Evolutionary conservation across 2,797 vertebrate genomes (phyloP).

Genomic region (Syndactyla subalaris): DNA sequence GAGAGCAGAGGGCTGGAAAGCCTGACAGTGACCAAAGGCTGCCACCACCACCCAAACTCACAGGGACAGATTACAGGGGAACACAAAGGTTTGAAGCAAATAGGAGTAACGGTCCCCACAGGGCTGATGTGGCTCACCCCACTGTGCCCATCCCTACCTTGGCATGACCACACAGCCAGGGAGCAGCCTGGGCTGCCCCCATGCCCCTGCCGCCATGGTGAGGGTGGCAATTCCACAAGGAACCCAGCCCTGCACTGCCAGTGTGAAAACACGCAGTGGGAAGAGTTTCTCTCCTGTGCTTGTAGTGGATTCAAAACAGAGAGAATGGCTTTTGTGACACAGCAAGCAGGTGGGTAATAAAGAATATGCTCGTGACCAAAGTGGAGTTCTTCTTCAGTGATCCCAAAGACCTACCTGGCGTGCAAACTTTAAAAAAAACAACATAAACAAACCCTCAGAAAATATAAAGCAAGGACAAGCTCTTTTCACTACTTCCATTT

Average conservation of each 20-base stretch:
- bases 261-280: neutral
- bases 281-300: neutral
- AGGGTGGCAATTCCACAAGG: neutral
- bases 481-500: constrained; percentile 74
- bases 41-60: neutral
- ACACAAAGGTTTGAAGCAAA: neutral
- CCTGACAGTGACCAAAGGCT: accelerated
- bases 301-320: neutral
- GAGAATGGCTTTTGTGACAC: neutral
- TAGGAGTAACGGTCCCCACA: neutral
- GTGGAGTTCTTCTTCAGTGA: neutral
- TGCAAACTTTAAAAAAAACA: neutral
- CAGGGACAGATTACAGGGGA: neutral
- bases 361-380: neutral
- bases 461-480: neutral
- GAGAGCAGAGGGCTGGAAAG: neutral
- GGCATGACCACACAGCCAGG: accelerated
- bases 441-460: neutral
- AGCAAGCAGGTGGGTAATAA: neutral
- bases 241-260: neutral
- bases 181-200: neutral
- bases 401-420: neutral
- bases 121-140: neutral
- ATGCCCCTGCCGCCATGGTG: accelerated
- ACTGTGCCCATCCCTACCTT: accelerated